Percentiles rank a stretch among this genome's conserved stretches.
Conservation (phyloP, 2,888 invertebrate species). For the Hypercompe scribonia region DNA sequence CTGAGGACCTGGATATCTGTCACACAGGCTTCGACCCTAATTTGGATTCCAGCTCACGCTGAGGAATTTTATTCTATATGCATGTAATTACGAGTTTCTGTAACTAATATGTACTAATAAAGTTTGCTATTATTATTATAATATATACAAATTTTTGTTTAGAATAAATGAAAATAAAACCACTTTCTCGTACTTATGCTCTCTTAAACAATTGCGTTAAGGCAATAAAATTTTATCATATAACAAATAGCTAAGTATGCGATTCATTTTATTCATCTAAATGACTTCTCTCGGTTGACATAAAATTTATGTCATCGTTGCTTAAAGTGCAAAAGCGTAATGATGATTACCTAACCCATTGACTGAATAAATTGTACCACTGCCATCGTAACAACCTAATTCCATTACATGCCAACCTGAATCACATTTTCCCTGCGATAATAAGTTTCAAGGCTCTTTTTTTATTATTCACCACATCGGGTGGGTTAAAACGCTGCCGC, state of each 20-base stretch:
- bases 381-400: slow-evolving; percentile 32
- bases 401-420: slow-evolving; percentile 12
- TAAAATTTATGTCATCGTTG: slow-evolving; percentile 10
- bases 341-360: slow-evolving; percentile 12
- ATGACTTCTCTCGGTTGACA: background rate
- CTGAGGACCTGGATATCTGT: too few relatives aligned
- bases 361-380: slow-evolving; percentile 21
- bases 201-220: background rate
- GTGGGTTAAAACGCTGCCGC: slow-evolving; percentile 38
- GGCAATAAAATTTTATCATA: background rate
- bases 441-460: slow-evolving; percentile 32
- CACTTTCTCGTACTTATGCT: too few relatives aligned
- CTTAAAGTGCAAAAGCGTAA: slow-evolving; percentile 2
- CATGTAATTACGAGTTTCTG: too few relatives aligned
- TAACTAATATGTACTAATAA: too few relatives aligned
- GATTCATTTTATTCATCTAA: background rate
- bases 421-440: slow-evolving; percentile 33
- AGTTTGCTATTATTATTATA: too few relatives aligned
- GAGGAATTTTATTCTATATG: too few relatives aligned
- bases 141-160: too few relatives aligned
- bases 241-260: background rate
- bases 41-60: too few relatives aligned
- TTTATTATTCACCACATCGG: slow-evolving; percentile 26
- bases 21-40: too few relatives aligned
- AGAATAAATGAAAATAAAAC: too few relatives aligned